Conservation (phyloP, 2,113 vertebrate genomes). For the Ptilonorhynchus violaceus region DNA sequence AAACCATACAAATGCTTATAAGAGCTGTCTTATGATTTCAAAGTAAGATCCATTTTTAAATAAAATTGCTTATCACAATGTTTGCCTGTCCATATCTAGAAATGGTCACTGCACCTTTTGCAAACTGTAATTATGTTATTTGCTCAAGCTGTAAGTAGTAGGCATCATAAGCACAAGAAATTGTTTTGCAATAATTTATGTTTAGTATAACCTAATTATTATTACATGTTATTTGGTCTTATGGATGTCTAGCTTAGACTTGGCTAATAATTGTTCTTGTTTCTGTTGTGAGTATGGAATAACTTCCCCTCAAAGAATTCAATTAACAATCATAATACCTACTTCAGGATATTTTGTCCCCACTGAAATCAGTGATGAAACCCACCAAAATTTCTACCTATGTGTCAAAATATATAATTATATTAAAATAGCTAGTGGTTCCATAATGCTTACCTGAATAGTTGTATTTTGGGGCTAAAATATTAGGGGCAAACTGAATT, state of each 20-base stretch:
- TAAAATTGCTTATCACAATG: neutral
- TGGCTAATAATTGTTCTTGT: neutral
- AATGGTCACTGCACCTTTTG: neutral
- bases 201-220: neutral
- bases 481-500: neutral
- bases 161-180: neutral
- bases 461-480: neutral
- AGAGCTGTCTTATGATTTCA: neutral
- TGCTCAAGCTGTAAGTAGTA: neutral
- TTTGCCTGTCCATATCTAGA: neutral
- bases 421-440: neutral
- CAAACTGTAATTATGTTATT: neutral
- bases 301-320: neutral
- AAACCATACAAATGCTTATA: neutral
- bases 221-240: neutral
- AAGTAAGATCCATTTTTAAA: neutral
- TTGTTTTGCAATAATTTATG: neutral
- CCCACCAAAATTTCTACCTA: neutral
- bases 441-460: neutral
- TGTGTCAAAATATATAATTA: neutral
- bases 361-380: neutral
- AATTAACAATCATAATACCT: neutral
- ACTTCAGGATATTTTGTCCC: neutral
- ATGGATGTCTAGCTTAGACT: neutral
- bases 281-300: neutral